These are phyloP conservation scores for Bucco capensis DNA, from an alignment of 2,113 vertebrate species.

Conservation along the genomic window DNA sequence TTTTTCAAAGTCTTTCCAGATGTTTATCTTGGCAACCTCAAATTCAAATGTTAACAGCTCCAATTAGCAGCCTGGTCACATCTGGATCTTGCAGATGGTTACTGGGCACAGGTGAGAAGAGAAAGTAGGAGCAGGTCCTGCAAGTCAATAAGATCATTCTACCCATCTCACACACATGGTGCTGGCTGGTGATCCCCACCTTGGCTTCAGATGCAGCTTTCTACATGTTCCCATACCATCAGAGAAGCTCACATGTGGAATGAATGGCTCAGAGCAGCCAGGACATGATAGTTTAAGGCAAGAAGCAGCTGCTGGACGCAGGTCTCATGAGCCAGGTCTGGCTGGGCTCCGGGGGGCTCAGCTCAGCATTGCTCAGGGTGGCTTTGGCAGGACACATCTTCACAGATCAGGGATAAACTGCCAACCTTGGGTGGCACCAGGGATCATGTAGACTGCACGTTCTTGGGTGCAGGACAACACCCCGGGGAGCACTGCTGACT, in stretches of 20 bases:
- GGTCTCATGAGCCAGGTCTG: neutral
- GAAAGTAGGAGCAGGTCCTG: neutral
- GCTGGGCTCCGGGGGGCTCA: accelerated
- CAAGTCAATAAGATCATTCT: neutral
- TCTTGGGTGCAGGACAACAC: neutral
- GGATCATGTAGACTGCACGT: neutral
- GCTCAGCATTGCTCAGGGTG: neutral
- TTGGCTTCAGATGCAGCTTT: neutral
- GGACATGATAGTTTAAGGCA: accelerated
- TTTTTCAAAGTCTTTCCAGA: slow-evolving; percentile 27
- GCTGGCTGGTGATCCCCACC: neutral
- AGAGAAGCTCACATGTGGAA: neutral
- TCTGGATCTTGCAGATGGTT: neutral
- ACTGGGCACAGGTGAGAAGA: neutral
- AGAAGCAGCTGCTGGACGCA: neutral
- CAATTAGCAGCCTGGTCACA: neutral
- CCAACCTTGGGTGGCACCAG: neutral
- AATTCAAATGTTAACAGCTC: neutral
- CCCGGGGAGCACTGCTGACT: accelerated
- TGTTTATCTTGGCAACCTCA: slow-evolving; percentile 4
- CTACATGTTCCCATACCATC: accelerated
- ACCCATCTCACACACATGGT: neutral
- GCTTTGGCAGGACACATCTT: neutral
- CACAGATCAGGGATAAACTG: accelerated
- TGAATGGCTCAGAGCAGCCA: neutral